A percentile compares a stretch with the other conserved stretches of the same genome.
These are phyloP conservation scores for Cygnus olor DNA, from an alignment of 2,797 vertebrate genomes.

Conservation along the genomic window DNA sequence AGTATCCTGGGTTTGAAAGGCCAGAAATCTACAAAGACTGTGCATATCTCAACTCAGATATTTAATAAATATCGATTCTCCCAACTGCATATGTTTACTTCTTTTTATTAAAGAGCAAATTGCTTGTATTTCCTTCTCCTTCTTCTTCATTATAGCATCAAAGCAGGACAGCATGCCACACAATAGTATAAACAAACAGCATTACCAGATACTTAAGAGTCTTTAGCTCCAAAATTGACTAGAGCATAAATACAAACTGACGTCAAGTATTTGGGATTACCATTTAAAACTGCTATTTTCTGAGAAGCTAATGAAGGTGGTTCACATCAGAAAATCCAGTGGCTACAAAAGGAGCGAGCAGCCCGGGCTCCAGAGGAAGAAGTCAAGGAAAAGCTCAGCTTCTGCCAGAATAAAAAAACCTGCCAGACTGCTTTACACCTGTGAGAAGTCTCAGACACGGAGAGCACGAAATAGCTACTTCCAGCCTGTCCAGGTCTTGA, in stretches of 20 bases:
- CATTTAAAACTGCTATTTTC: background rate
- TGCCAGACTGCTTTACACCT: background rate
- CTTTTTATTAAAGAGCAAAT: conserved; percentile 35
- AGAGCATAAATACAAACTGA: conserved; percentile 43
- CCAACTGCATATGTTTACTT: background rate
- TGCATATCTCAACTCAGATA: background rate
- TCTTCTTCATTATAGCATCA: background rate
- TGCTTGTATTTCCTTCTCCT: conserved; percentile 21
- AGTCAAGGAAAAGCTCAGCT: background rate
- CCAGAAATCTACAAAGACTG: background rate
- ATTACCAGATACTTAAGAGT: conserved; percentile 30
- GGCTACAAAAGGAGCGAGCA: background rate
- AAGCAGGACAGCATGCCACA: conserved; percentile 18
- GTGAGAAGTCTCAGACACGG: background rate
- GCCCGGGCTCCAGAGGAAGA: background rate
- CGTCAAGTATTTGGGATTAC: conserved; percentile 3
- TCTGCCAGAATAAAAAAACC: background rate
- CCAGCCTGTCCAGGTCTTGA: background rate
- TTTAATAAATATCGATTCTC: conserved; percentile 14
- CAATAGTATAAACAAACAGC: conserved; percentile 23
- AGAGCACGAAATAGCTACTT: background rate
- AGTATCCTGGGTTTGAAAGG: background rate
- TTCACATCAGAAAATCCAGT: background rate
- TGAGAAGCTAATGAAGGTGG: background rate
- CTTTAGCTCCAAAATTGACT: conserved; percentile 48